Percentiles rank a stretch among this genome's conserved stretches.
These are phyloP conservation scores for Oreochromis spilurus DNA, from an alignment of 2,113 vertebrate genomes.

Conservation along the genomic window DNA sequence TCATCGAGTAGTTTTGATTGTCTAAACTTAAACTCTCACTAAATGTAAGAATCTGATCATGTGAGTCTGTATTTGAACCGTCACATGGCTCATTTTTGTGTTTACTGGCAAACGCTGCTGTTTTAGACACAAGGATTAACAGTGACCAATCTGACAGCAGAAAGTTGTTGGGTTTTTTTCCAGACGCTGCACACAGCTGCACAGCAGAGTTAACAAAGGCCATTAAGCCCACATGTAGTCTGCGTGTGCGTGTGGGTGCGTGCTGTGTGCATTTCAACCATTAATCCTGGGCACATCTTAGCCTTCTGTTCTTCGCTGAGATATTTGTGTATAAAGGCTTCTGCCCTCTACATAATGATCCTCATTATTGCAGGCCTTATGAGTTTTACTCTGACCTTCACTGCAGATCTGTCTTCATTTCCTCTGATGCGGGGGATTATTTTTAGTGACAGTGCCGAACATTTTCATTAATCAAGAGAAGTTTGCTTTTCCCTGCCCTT, in stretches of 20 bases:
- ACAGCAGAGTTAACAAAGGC: neutral
- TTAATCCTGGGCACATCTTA: slow-evolving; percentile 14
- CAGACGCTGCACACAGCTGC: neutral
- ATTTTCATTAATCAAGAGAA: slow-evolving; percentile 26
- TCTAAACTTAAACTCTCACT: neutral
- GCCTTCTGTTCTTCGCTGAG: slow-evolving; percentile 22
- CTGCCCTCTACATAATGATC: slow-evolving; percentile 40
- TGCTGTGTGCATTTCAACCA: neutral
- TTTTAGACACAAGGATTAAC: neutral
- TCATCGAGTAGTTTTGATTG: neutral
- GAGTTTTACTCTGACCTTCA: slow-evolving; percentile 49
- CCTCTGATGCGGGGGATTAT: neutral
- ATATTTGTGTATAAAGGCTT: slow-evolving; percentile 13
- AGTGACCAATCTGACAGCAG: neutral
- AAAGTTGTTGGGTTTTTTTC: neutral
- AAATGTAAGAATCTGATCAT: neutral
- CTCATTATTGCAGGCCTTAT: slow-evolving; percentile 9
- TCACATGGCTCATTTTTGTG: neutral
- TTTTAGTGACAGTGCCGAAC: slow-evolving; percentile 4
- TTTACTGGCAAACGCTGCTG: neutral
- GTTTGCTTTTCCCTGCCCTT: slow-evolving; percentile 24
- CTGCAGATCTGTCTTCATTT: slow-evolving; percentile 23
- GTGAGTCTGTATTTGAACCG: neutral
- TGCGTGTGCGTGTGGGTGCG: neutral
- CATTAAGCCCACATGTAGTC: neutral